Evolutionary conservation across 2,113 vertebrate species (phyloP).

Genomic region (Cyphomyrus plagiostoma): DNA sequence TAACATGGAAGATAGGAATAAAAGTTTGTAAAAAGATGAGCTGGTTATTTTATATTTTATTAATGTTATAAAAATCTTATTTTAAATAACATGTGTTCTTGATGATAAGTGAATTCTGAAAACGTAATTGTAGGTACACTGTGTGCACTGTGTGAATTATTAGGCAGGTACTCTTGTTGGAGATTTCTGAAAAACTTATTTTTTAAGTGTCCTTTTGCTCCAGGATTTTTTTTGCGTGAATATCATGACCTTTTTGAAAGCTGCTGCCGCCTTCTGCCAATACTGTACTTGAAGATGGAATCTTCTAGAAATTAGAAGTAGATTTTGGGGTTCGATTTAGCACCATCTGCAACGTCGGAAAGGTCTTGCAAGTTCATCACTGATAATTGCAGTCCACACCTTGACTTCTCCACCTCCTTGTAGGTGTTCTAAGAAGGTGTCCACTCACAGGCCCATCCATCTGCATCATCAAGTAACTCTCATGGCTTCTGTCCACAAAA

Average conservation of each 20-base stretch:
- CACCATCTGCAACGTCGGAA: neutral
- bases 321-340: neutral
- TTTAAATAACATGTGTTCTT: neutral
- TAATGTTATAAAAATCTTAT: neutral
- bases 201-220: no score
- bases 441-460: no score
- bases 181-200: no score
- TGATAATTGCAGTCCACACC: no score
- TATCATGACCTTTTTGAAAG: neutral
- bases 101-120: no score
- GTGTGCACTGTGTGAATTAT: no score
- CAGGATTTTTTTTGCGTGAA: neutral
- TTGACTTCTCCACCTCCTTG: no score
- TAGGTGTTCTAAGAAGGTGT: no score
- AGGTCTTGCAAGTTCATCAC: neutral
- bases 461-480: no score
- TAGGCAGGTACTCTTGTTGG: no score
- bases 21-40: neutral
- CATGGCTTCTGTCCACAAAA: no score
- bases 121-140: no score
- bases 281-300: neutral
- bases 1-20: neutral
- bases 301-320: neutral
- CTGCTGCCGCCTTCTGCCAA: neutral
- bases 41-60: neutral